phyloP scores from a whole-genome alignment of 2,113 vertebrate species.

The Syrmaticus mikado region DNA sequence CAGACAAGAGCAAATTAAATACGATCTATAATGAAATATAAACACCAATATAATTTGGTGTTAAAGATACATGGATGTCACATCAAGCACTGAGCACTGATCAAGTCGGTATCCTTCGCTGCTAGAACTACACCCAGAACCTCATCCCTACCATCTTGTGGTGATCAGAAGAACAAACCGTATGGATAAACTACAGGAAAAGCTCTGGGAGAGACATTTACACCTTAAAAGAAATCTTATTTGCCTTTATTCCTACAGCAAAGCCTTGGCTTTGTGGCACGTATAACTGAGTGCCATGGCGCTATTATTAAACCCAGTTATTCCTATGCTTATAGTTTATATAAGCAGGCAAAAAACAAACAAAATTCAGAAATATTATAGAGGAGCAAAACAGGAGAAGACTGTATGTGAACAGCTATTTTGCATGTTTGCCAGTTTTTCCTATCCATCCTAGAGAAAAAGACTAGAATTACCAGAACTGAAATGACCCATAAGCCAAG shows the following conservation, averaged over 20 bases:
- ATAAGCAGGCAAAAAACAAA: background rate
- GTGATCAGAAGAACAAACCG: background rate
- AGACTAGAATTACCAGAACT: background rate
- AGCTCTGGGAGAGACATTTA: background rate
- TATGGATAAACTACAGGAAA: background rate
- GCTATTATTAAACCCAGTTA: background rate
- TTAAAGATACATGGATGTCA: background rate
- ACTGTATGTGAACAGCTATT: background rate
- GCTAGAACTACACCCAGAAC: background rate
- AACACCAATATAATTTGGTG: background rate
- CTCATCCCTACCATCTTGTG: accelerated
- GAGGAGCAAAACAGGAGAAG: background rate
- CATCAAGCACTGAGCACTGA: background rate
- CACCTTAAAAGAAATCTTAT: background rate
- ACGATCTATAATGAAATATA: background rate
- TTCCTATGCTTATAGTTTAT: background rate
- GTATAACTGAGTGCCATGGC: background rate
- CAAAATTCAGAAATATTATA: background rate
- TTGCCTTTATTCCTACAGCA: background rate
- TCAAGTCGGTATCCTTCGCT: background rate
- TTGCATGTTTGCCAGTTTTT: background rate
- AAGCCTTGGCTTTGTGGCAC: background rate
- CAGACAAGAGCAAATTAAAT: background rate
- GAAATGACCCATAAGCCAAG: background rate
- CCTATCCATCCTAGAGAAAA: background rate